Base-by-base conservation (phyloP, 2,113 vertebrate genomes). In the Paradoxurus hermaphroditus region DNA sequence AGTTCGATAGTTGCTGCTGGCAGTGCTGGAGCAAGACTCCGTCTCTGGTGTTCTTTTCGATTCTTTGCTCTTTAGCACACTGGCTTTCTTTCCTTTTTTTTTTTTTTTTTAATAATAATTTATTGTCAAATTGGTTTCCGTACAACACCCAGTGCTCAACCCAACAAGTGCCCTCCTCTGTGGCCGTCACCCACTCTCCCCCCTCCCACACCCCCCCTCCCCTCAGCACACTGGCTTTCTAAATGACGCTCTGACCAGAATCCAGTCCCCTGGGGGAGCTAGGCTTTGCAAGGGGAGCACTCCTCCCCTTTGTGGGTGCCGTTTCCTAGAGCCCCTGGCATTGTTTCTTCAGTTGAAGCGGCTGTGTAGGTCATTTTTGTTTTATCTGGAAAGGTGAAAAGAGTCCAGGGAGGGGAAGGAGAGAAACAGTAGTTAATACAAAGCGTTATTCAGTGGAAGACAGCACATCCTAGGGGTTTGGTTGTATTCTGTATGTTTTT, bases 301-400 rank as follows among this genome's bases (percentile, higher is more conserved):
- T 90, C 62, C 0, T 94, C 95, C 7, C 39, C 39, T 67, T 73
- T 8, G 89, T 96, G 91, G 34, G 19, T 51, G 2, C 53, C 67
- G 7, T 97, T 98, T 15, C n/a, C 90, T 62, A 82, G 49, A 44
- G 83, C 2, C 51, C 11, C 73, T 51, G 92, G 53, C 91, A 19
- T 90, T 0, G 3, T 86, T 93, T 97, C 90, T 95, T 89, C 81
- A 77, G 75, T 36, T 7, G 23, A 4, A 0, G 75, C 79, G 78
- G 27, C 70, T 89, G 41, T 41, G 2, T 94, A 94, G 78, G 3
- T 96, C 0, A 13, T 21, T 97, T 98, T 91, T 63, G 68, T 84
- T 94, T 95, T 86, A 27, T 97, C 97, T 98, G 78, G 94, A 77
- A 96, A 90, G 34, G 88, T 49, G 78, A 62, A 93, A 81, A 93